Percentiles rank a stretch among this genome's conserved stretches.
Evolutionary conservation across 2,797 vertebrate species (phyloP).

Genomic region (Pseudocheirus occidentalis): DNA sequence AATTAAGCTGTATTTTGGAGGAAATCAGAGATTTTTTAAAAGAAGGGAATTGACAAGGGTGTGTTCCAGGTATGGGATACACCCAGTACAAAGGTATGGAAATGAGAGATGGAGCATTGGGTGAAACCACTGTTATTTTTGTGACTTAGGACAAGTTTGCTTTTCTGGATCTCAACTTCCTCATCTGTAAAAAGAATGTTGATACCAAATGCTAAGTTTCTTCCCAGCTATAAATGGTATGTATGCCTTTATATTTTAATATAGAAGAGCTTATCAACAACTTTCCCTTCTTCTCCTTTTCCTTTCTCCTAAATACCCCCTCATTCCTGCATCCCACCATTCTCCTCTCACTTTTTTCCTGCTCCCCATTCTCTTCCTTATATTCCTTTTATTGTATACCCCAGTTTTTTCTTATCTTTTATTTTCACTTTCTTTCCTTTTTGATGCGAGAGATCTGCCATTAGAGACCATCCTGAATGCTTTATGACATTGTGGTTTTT

Average conservation of each 20-base stretch:
- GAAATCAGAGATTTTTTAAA: not conserved
- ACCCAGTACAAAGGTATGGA: not conserved
- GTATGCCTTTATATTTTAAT: not conserved
- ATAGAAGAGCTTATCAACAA: not conserved
- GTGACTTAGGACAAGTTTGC: not conserved
- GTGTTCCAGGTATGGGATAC: not conserved
- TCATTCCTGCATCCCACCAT: not conserved
- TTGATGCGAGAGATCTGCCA: not conserved
- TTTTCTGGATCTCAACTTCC: not conserved
- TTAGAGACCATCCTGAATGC: not conserved
- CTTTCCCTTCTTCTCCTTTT: too few relatives aligned
- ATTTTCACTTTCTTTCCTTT: not conserved
- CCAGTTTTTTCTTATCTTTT: not conserved
- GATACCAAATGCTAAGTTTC: not conserved
- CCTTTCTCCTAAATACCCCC: rapidly evolving
- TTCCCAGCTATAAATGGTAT: not conserved
- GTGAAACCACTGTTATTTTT: not conserved
- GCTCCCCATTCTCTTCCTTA: rapidly evolving
- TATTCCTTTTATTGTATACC: not conserved
- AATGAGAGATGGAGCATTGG: not conserved
- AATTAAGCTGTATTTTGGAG: not conserved
- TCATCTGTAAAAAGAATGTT: not conserved
- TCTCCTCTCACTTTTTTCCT: not conserved
- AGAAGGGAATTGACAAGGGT: not conserved
- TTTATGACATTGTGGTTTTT: not conserved